Evolutionary conservation across 2,797 vertebrate species (phyloP).

Genomic region (Neosilurus hyrtlii): DNA sequence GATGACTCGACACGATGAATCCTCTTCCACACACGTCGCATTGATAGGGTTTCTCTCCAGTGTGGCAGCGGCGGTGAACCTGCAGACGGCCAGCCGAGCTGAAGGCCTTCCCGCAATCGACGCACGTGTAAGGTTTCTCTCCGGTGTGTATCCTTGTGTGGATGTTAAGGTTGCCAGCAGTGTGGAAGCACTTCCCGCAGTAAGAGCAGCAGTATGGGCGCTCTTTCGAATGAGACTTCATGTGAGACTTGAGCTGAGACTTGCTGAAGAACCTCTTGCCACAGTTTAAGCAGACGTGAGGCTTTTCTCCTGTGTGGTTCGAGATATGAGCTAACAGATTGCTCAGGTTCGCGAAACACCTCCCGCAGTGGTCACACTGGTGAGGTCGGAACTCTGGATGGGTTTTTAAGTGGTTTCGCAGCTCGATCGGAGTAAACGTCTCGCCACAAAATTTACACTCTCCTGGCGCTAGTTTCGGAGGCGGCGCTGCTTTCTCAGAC

Average conservation of each 20-base stretch:
- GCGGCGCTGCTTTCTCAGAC: slow-evolving; percentile 61
- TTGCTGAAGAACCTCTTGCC: slow-evolving; percentile 69
- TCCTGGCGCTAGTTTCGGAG: slow-evolving; percentile 59
- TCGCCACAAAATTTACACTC: slow-evolving; percentile 66
- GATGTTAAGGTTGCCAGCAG: slow-evolving; percentile 67
- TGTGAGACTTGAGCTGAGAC: slow-evolving; percentile 67
- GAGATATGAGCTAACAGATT: slow-evolving; percentile 63
- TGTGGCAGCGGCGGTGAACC: slow-evolving; percentile 71
- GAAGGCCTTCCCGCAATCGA: slow-evolving; percentile 69
- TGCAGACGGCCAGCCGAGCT: slow-evolving; percentile 67
- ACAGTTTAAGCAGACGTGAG: slow-evolving; percentile 68
- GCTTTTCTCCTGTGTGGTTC: slow-evolving; percentile 60
- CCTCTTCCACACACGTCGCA: slow-evolving; percentile 68
- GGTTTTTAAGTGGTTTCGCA: slow-evolving; percentile 68
- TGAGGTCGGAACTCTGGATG: slow-evolving; percentile 60
- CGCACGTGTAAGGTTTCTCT: slow-evolving; percentile 70
- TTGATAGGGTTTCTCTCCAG: slow-evolving; percentile 65
- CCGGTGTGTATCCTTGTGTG: slow-evolving; percentile 71
- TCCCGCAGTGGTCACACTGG: slow-evolving; percentile 66
- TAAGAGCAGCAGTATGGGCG: slow-evolving; percentile 66
- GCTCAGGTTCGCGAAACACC: slow-evolving; percentile 59
- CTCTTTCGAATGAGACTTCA: slow-evolving; percentile 65
- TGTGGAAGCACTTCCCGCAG: slow-evolving; percentile 69
- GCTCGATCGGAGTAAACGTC: slow-evolving; percentile 66
- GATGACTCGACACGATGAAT: slow-evolving; percentile 70